Base-by-base conservation (phyloP, 1,140 invertebrate species). In the Nasonia giraulti region DNA sequence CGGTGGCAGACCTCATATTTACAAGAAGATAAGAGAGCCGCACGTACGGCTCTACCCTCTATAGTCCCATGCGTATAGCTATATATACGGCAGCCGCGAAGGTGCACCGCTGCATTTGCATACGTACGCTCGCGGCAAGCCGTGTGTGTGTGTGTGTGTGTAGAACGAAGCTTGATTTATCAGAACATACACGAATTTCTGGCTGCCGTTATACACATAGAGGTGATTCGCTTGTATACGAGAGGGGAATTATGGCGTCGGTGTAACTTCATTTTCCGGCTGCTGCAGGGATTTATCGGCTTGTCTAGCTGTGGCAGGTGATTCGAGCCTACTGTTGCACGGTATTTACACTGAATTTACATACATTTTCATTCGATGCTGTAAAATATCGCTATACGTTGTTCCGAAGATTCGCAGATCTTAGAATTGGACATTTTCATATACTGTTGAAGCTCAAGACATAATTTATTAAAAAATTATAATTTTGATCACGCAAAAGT, bases 21-120 rank as follows among this genome's bases (percentile, higher is more conserved):
- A 74, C 73, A 74, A 37, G 37, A 44, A 74, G 73, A 74, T 74
- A 74, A 74, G 68, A 27, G 73, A 20, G 55, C 55, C 14, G 55
- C 55, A 62, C 55, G 55, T 62, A 62, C 33, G 33, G 31, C 31
- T 74, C 31, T 74, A 71, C 27, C 10, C 69, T 8, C 8, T 6
- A 12, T 17, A 11, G 2, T 27, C 27, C 27, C 6, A 11, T 12
- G 1, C 6, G 27, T 17, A 71, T 14, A 71, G 4, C 1, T 14
- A 71, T 33, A 71, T 71, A 71, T 71, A 33, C 11, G 27, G 31
- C 7, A 7, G 17, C 6, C 14, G 55, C 55, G 14, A 62, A 62
- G 55, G 55, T 62, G 55, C 55, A 62, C 20, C 55, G 55, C 20
- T 17, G 31, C 27, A 71, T 71, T 33, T 12, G 31, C 69, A 71